These are phyloP conservation scores for Telenomus remus DNA, from an alignment of 1,140 invertebrate species.

Conservation along the genomic window DNA sequence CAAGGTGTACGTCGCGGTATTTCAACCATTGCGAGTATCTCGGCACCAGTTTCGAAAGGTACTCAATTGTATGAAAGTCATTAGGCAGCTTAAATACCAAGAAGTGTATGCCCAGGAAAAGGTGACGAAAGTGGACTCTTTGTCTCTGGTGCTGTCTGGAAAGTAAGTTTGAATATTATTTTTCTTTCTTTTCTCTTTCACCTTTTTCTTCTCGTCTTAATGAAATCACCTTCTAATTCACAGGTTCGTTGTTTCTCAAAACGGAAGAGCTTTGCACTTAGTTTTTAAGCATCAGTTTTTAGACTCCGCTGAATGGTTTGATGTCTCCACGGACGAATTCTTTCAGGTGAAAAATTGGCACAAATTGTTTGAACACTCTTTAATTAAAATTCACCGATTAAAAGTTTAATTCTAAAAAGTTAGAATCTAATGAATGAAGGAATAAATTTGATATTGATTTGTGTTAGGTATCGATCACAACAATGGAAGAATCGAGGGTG, in stretches of 20 bases:
- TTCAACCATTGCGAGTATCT: slow-evolving; percentile 87
- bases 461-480: slow-evolving; percentile 87
- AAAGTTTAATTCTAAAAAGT: not conserved
- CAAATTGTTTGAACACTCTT: too few relatives aligned
- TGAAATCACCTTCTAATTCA: slow-evolving; percentile 24
- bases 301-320: slow-evolving; percentile 95
- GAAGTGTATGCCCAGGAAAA: slow-evolving; percentile 93
- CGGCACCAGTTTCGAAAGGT: slow-evolving; percentile 88
- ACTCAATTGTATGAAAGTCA: slow-evolving; percentile 87
- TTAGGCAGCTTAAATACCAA: slow-evolving; percentile 86
- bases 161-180: slow-evolving; percentile 83
- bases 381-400: too few relatives aligned
- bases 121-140: slow-evolving; percentile 89
- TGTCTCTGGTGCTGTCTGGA: slow-evolving; percentile 89
- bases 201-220: slow-evolving; percentile 4
- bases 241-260: slow-evolving; percentile 91
- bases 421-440: not conserved
- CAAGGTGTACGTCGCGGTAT: slow-evolving; percentile 87
- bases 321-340: slow-evolving; percentile 90
- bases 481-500: slow-evolving; percentile 89
- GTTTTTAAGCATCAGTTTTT: slow-evolving; percentile 93
- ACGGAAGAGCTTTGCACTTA: slow-evolving; percentile 89
- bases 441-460: slow-evolving; percentile 1
- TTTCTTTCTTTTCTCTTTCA: slow-evolving; percentile 2
- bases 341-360: slow-evolving; percentile 85